These are phyloP conservation scores for Cardiocondyla obscurior DNA, from an alignment of 1,140 invertebrate species.

Conservation along the genomic window DNA sequence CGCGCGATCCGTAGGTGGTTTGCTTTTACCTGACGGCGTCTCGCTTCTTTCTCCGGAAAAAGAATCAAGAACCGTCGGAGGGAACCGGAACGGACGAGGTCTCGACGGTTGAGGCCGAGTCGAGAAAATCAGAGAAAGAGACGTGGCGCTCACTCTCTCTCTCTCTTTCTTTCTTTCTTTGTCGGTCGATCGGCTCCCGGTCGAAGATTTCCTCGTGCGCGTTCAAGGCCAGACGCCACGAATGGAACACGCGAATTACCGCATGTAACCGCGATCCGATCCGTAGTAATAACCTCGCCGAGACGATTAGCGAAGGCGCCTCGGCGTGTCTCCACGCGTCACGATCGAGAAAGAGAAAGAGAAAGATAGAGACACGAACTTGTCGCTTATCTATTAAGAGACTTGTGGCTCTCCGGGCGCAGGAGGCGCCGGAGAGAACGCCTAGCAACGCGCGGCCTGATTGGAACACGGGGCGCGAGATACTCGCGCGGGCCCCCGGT, in stretches of 20 bases:
- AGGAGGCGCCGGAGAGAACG: constrained; percentile 62
- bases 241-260: constrained; percentile 63
- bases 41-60: background rate
- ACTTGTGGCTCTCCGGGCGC: background rate
- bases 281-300: constrained; percentile 58
- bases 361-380: constrained; percentile 59
- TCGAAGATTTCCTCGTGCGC: constrained; percentile 55
- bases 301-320: constrained; percentile 59
- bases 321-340: constrained; percentile 66
- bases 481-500: background rate
- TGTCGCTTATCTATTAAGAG: constrained; percentile 61
- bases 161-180: background rate
- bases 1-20: background rate
- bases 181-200: constrained; percentile 45
- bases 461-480: background rate
- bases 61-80: background rate
- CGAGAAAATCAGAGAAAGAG: constrained; percentile 2
- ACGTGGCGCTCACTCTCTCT: background rate
- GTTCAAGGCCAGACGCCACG: constrained; percentile 72
- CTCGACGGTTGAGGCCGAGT: background rate
- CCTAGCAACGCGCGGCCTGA: constrained; percentile 73
- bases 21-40: background rate
- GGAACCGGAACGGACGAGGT: background rate
- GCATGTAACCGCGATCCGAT: constrained; percentile 44
- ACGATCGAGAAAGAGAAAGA: no score